A percentile compares a stretch with the other conserved stretches of the same genome.
Conservation (phyloP, 1,140 invertebrate species). For the Centruroides vittatus region DNA sequence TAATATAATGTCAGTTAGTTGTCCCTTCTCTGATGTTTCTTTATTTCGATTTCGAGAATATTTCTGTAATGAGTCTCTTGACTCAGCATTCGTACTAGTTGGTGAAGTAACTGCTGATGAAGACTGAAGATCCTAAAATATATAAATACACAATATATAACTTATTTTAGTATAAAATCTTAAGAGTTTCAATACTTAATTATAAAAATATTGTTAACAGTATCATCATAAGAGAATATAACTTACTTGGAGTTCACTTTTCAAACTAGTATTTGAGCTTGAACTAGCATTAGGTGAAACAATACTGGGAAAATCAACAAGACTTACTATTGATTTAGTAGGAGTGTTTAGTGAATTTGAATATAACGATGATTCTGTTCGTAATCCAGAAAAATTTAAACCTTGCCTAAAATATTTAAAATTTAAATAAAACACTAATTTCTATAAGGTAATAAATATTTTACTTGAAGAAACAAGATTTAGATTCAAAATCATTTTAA, state of each 20-base stretch:
- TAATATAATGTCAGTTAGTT: conserved; percentile 36
- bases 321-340: conserved; percentile 22
- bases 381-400: too few relatives aligned
- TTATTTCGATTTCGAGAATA: conserved; percentile 12
- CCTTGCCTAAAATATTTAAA: too few relatives aligned
- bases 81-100: background rate
- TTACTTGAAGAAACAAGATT: too few relatives aligned
- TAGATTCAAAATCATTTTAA: too few relatives aligned
- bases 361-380: too few relatives aligned
- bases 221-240: background rate
- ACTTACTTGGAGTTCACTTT: conserved; percentile 35
- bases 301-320: conserved; percentile 23
- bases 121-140: too few relatives aligned
- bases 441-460: conserved; percentile 5
- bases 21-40: conserved; percentile 38
- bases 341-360: background rate
- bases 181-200: too few relatives aligned
- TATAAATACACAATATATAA: too few relatives aligned
- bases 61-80: background rate
- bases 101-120: too few relatives aligned
- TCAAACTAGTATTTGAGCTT: conserved; percentile 36
- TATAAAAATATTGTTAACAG: too few relatives aligned
- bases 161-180: too few relatives aligned
- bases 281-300: conserved; percentile 28
- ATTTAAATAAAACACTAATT: too few relatives aligned